Base-by-base conservation (phyloP, 2,113 vertebrate species). In the Lamprotornis superbus region DNA sequence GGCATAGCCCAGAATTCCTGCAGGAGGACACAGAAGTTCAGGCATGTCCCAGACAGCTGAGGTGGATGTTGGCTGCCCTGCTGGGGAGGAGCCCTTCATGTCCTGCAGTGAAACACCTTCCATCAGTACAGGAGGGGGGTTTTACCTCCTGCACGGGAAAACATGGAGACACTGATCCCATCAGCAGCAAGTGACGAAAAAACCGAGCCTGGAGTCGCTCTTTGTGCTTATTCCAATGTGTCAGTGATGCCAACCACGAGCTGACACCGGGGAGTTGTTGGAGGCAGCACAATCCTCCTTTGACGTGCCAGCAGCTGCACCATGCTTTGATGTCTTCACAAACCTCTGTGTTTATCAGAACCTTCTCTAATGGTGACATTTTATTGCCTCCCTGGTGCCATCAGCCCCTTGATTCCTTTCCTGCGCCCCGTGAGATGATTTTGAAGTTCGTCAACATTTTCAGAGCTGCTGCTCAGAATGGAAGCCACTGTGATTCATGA, bases 1-100 rank as follows among this genome's bases (percentile, higher is more conserved):
- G 83, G 82, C 96, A 92, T 71, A 92, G 71, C 96, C 96, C 97
- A 93, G 80, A 76, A 96, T 75, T 93, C 90, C 95, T 87, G 95
- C 6, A 55, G 79, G 83, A 86, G 87, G 92, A 87, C 84, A 69
- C 80, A 83, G 77, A 88, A 96, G 39, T 65, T 75, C 83, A 71
- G 79, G 81, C 52, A 5, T 71, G 90, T 93, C 95, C 94, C 95
- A 92, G 77, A 49, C 77, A 88, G 47, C 68, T 31, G 49, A 70
- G 79, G 64, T 88, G 85, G 83, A 84, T 73, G 55, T 56, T 92
- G 88, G 76, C 83, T 83, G 68, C 87, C 75, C 95, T 63, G 61
- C 59, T 64, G 90, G 68, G 77, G 93, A 93, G 33, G 46, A 82
- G 77, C 39, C 67, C 92, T 93, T 86, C 73, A 27, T 24, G 16